Evolutionary conservation across 2,888 invertebrate genomes (phyloP).

Genomic region (Noctua pronuba): DNA sequence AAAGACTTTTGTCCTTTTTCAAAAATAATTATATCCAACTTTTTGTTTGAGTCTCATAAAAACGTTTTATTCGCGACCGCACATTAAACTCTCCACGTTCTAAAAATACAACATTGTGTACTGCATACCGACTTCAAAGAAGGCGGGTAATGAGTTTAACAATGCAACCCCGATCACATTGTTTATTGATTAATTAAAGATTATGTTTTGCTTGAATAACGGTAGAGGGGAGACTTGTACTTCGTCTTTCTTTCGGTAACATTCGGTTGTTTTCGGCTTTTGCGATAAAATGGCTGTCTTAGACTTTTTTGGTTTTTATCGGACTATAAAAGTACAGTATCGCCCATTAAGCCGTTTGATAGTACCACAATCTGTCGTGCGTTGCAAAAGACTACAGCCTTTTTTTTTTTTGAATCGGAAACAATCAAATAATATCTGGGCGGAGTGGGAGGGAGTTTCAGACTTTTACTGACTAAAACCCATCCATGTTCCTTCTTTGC

Average conservation of each 20-base stretch:
- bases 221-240: neutral
- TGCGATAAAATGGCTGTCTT: neutral
- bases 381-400: too few species aligned
- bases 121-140: conserved; percentile 45
- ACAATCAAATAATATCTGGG: too few species aligned
- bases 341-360: neutral
- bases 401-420: too few species aligned
- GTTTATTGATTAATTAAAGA: conserved; percentile 47
- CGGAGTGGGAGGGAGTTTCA: too few species aligned
- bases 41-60: conserved; percentile 15
- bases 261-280: conserved; percentile 11
- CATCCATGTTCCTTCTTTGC: too few species aligned
- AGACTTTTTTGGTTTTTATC: neutral
- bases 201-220: conserved; percentile 39
- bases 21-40: neutral
- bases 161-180: conserved; percentile 27
- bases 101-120: conserved; percentile 43
- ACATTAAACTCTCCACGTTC: conserved; percentile 21
- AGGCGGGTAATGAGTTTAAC: conserved; percentile 19
- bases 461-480: too few species aligned
- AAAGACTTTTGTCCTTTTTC: neutral
- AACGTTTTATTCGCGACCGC: conserved; percentile 14
- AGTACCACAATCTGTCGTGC: neutral
- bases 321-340: neutral
- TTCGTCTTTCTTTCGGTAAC: neutral